Base-by-base conservation (phyloP, 1,140 invertebrate species). In the Apis florea region DNA sequence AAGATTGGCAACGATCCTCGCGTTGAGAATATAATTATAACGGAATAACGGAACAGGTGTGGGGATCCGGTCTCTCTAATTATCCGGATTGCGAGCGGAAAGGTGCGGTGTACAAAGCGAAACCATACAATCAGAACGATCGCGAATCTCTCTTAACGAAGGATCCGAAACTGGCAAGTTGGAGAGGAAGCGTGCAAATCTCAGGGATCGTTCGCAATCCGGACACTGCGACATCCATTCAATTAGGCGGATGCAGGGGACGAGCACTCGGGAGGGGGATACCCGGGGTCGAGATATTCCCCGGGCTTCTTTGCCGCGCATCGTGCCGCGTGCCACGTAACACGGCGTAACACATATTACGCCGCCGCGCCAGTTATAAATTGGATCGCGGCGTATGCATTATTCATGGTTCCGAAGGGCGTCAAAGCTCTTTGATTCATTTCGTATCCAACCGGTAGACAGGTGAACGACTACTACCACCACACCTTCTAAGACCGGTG, bases 381-480 rank as follows among this genome's bases (percentile, higher is more conserved):
- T 92, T 90, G 90, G 90, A 91, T 90, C 86, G 86, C 88, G 78
- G 77, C 84, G 83, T 85, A 40, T 92, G 89, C 90, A 92, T 92
- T 92, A 91, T 92, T 92, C 91, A 92, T 92, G 90, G 85, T 89
- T 86, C 51, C 87, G 88, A 90, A 90, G 90, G 88, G 90, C 88
- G 89, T 91, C 89, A 90, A 89, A 90, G 90, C 88, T 90, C 88
- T 90, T 92, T 91, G 90, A 89, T 91, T 91, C 90, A 90, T 91
- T 92, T 90, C 88, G 88, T 90, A 91, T 90, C 90, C 86, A 87
- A 69, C 79, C 79, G 87, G 82, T 79, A 88, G 85, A 86, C 84
- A 87, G 86, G 83, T 86, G 70, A 74, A 82, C 82, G 78, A 70
- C 59, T 56, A 79, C n/a, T n/a, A 11, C 26, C 54, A 19, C 51